These are phyloP conservation scores for Alcis repandata DNA, from an alignment of 2,888 invertebrate species.

Conservation along the genomic window DNA sequence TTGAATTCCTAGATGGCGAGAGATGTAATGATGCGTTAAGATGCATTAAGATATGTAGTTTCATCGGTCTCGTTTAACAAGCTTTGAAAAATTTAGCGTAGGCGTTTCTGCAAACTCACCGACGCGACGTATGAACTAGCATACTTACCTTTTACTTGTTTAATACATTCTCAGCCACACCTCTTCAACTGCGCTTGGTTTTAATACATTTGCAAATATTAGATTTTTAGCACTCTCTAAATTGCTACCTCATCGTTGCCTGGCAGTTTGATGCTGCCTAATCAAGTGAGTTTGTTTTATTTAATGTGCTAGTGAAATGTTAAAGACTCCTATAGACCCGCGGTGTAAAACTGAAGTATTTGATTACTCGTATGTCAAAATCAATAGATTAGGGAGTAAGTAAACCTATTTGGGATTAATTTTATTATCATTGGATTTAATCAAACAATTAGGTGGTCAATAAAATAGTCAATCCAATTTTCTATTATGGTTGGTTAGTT, in stretches of 20 bases:
- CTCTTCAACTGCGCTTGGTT: constrained; percentile 4
- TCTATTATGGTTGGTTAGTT: no score
- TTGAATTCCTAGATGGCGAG: constrained; percentile 32
- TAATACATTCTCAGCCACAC: background rate
- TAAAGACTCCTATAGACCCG: background rate
- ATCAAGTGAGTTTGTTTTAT: background rate
- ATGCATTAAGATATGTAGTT: constrained; percentile 40
- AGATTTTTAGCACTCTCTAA: constrained; percentile 2
- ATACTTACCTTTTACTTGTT: constrained; percentile 17
- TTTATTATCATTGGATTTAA: background rate
- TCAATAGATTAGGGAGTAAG: background rate
- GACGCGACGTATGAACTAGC: constrained; percentile 23
- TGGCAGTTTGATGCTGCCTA: background rate
- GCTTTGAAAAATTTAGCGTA: constrained; percentile 39
- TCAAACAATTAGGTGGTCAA: background rate
- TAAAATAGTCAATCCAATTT: no score
- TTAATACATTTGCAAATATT: constrained; percentile 22
- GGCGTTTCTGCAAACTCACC: constrained; percentile 44
- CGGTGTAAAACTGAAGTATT: no score
- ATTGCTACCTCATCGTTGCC: constrained; percentile 7
- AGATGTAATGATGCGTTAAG: constrained; percentile 33
- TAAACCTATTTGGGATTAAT: background rate
- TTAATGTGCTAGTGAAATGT: background rate
- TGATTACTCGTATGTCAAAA: background rate
- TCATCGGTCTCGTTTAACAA: constrained; percentile 38